phyloP scores from a whole-genome alignment of 1,140 invertebrate genomes.

The Lepidurus apus region DNA sequence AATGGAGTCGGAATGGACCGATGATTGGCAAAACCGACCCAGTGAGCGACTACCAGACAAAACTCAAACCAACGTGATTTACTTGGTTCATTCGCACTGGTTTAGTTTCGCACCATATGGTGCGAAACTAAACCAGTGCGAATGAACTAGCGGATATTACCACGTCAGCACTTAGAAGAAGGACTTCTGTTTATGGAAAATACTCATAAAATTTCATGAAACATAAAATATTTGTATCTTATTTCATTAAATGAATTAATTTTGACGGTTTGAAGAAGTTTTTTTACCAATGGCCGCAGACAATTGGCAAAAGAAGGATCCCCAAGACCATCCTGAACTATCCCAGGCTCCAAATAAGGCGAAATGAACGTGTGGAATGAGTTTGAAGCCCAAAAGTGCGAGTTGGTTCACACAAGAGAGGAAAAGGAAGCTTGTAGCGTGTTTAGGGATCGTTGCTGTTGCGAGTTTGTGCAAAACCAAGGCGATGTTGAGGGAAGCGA shows the following conservation, averaged over 20 bases:
- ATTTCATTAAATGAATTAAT: too few species aligned
- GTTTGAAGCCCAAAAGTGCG: neutral
- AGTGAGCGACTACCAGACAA: too few species aligned
- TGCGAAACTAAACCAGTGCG: too few species aligned
- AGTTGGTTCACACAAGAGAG: neutral
- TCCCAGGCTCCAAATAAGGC: neutral
- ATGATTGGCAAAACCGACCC: too few species aligned
- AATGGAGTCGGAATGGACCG: too few species aligned
- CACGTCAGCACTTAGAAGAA: neutral
- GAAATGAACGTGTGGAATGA: neutral
- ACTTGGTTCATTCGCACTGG: too few species aligned
- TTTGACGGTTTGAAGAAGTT: too few species aligned
- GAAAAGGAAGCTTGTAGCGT: neutral
- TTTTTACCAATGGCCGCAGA: neutral
- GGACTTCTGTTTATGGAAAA: neutral
- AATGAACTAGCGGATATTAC: neutral
- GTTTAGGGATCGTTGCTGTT: neutral
- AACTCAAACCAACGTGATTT: too few species aligned
- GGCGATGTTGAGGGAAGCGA: neutral
- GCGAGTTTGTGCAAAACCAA: conserved; percentile 6
- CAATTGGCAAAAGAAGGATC: neutral
- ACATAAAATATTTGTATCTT: too few species aligned
- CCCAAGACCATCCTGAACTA: neutral
- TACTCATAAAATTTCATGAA: neutral
- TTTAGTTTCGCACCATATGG: too few species aligned